A percentile compares a stretch with the other conserved stretches of the same genome.
Evolutionary conservation across 2,113 vertebrate genomes (phyloP).

Genomic region (Odontophorus gujanensis): DNA sequence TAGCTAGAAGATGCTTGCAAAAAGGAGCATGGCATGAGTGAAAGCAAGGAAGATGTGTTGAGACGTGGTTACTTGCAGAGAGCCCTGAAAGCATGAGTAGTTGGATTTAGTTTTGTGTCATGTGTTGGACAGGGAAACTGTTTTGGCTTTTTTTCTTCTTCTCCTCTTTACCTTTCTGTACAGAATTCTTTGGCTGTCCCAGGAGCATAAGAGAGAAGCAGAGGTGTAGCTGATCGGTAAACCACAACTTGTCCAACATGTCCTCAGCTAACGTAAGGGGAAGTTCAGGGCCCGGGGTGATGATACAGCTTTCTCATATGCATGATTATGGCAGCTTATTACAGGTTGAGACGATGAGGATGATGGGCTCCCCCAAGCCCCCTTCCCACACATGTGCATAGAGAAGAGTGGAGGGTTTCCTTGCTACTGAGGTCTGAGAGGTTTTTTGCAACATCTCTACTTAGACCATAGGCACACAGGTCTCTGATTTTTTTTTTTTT

Average conservation of each 20-base stretch:
- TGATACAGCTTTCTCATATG: too few relatives aligned
- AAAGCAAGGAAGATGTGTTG: background rate
- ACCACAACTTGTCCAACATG: too few relatives aligned
- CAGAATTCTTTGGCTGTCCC: background rate
- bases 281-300: background rate
- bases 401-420: background rate
- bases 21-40: background rate
- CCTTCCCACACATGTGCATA: background rate
- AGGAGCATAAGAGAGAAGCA: background rate
- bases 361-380: background rate
- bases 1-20: background rate
- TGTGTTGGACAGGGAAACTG: background rate
- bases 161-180: background rate
- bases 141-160: background rate
- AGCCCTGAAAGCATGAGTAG: background rate
- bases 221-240: background rate
- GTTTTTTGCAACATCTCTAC: background rate
- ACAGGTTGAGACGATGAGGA: background rate
- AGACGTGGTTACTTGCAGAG: background rate
- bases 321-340: background rate
- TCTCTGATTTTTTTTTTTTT: background rate
- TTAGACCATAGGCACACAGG: accelerated
- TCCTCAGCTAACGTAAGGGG: background rate
- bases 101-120: accelerated
- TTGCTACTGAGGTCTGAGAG: background rate